These are phyloP conservation scores for Phalanger gymnotis DNA, from an alignment of 2,797 vertebrate species.

Conservation along the genomic window DNA sequence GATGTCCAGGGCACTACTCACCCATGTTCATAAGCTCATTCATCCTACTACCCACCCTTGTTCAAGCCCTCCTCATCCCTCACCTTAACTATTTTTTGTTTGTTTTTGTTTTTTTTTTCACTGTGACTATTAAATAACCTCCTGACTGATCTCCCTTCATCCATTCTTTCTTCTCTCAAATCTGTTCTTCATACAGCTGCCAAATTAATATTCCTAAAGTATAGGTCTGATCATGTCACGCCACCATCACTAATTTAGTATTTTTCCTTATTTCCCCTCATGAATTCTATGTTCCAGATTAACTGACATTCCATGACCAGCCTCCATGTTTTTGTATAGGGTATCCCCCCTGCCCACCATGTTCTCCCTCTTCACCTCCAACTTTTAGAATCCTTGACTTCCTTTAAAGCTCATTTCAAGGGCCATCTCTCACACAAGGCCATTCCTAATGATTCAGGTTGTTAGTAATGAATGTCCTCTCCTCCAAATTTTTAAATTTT, in stretches of 20 bases:
- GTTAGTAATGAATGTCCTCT: background rate
- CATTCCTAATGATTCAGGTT: background rate
- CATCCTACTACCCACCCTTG: background rate
- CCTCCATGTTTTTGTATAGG: background rate
- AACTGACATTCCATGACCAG: background rate
- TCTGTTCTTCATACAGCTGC: background rate
- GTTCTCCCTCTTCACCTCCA: background rate
- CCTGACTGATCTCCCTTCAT: background rate
- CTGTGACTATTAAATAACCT: background rate
- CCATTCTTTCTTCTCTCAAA: slow-evolving; percentile 5
- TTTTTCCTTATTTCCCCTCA: background rate
- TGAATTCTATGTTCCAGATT: background rate
- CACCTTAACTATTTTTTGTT: background rate
- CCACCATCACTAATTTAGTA: slow-evolving; percentile 2
- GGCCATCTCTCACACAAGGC: background rate
- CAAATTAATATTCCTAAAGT: slow-evolving; percentile 12
- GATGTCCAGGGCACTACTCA: background rate
- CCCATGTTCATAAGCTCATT: background rate
- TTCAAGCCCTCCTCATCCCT: background rate
- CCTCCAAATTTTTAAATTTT: background rate
- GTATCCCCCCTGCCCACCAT: background rate
- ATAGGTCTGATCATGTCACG: background rate
- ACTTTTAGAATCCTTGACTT: background rate
- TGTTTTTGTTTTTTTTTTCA: no score
- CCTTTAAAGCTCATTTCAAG: background rate